Conservation (phyloP, 2,113 vertebrate genomes). For the Solea solea region DNA sequence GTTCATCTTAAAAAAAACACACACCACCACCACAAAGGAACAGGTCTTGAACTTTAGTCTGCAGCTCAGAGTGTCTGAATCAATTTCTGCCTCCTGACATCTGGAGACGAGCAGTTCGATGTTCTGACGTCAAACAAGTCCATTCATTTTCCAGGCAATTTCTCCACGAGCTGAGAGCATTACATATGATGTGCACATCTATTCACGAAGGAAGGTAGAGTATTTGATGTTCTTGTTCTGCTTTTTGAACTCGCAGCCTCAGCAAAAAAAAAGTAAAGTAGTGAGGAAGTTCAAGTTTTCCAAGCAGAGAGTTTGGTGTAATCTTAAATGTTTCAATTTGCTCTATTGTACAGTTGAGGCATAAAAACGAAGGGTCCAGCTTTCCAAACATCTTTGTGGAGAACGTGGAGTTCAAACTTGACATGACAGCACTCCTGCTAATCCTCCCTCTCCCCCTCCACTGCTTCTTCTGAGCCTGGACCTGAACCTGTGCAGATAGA, state of each 20-base stretch:
- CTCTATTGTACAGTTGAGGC: neutral
- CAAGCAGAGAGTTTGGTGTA: neutral
- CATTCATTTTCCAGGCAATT: constrained; percentile 17
- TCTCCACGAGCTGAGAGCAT: constrained; percentile 15
- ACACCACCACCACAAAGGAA: constrained; percentile 5
- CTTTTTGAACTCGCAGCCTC: neutral
- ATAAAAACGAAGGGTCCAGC: neutral
- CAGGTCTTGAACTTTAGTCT: constrained; percentile 4
- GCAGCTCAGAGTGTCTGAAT: constrained; percentile 25
- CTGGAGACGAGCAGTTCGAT: constrained; percentile 16
- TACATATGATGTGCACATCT: constrained; percentile 2
- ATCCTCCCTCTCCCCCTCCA: constrained; percentile 39
- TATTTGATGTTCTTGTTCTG: neutral
- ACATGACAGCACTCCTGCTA: constrained; percentile 26
- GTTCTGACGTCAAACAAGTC: constrained; percentile 17
- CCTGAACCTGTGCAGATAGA: constrained; percentile 24
- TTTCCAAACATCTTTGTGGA: neutral
- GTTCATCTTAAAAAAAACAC: neutral
- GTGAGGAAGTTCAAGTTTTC: too few species aligned
- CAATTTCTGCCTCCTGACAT: constrained; percentile 22
- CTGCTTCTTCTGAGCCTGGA: constrained; percentile 31
- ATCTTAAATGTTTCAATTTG: neutral
- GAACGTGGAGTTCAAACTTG: constrained; percentile 30
- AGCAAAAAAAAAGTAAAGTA: neutral
- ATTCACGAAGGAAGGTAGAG: constrained; percentile 6